Evolutionary conservation across 2,113 vertebrate species (phyloP), one percentile per base, ranked within the genome.

Genomic region (Chelonoidis abingdonii): DNA sequence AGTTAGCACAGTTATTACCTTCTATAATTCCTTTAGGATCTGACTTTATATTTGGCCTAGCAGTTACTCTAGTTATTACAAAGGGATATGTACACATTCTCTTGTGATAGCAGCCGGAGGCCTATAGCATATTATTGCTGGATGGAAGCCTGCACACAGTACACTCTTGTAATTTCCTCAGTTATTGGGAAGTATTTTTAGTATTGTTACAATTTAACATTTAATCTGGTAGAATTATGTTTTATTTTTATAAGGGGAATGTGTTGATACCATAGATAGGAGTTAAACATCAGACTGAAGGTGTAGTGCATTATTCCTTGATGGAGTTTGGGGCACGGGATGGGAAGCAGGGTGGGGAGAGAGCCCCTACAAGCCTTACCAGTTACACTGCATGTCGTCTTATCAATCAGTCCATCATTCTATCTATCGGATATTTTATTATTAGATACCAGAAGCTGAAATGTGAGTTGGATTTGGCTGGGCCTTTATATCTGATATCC

Each of bases 251-350:
- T 72, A 72, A 17, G 7, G 57, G 53, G 91, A 89, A 86, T 81
- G 5, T 1, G 5, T 35, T 89, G 44, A 22, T n/a, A 84, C 38
- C 49, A 7, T n/a, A 89, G 87, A 52, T 24, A 0, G 1, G 53
- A 57, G 49, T 52, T 41, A 89, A 47, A 54, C 0, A 7, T 35
- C 79, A 75, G 38, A 89, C 47, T 0, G 0, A 21, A 0, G 1
- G 31, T 59, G 8, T 27, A n/a, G 17, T 2, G 2, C 1, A 0
- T 90, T 82, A 38, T 80, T 90, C 27, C 89, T 95, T 91, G 4
- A 75, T 88, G 29, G 9, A 78, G 86, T 94, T 84, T 56, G 29
- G 84, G 13, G 9, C 38, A 13, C 22, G 41, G 54, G n/a, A 78
- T 52, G 80, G 5, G 29, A 83, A 94, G 38, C 29, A 56, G 19